Conservation (phyloP, 2,888 invertebrate species). For the Volucella inflata region DNA sequence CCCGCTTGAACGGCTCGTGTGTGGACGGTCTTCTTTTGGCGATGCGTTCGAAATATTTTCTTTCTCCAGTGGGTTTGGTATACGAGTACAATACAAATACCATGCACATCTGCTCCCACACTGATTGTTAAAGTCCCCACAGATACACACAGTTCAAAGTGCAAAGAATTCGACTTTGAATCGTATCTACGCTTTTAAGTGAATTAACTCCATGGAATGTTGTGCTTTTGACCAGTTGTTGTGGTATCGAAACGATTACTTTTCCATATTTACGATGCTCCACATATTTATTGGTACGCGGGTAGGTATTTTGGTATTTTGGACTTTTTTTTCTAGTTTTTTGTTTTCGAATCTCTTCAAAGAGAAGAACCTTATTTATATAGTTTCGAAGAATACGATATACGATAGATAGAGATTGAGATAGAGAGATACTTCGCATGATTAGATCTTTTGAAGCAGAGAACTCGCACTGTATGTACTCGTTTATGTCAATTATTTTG, state of each 20-base stretch:
- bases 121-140: slow-evolving; percentile 28
- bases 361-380: slow-evolving; percentile 57
- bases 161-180: slow-evolving; percentile 11
- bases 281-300: slow-evolving; percentile 55
- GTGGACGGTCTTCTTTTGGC: slow-evolving; percentile 8
- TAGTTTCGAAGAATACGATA: slow-evolving; percentile 32
- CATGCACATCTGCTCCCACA: slow-evolving; percentile 67
- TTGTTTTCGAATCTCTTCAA: slow-evolving; percentile 19
- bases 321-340: neutral
- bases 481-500: slow-evolving; percentile 1
- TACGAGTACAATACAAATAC: slow-evolving; percentile 4
- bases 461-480: neutral
- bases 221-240: neutral
- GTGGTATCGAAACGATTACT: slow-evolving; percentile 36
- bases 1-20: slow-evolving; percentile 15
- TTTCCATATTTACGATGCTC: slow-evolving; percentile 61
- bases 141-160: slow-evolving; percentile 45
- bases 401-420: neutral
- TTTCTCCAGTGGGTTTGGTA: neutral
- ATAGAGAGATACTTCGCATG: slow-evolving; percentile 9
- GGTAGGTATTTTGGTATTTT: no score
- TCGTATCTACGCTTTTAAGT: slow-evolving; percentile 20
- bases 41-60: slow-evolving; percentile 36
- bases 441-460: no score
- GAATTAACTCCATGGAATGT: neutral